phyloP scores from a whole-genome alignment of 2,797 vertebrate genomes.

The Pteropus rufus region DNA sequence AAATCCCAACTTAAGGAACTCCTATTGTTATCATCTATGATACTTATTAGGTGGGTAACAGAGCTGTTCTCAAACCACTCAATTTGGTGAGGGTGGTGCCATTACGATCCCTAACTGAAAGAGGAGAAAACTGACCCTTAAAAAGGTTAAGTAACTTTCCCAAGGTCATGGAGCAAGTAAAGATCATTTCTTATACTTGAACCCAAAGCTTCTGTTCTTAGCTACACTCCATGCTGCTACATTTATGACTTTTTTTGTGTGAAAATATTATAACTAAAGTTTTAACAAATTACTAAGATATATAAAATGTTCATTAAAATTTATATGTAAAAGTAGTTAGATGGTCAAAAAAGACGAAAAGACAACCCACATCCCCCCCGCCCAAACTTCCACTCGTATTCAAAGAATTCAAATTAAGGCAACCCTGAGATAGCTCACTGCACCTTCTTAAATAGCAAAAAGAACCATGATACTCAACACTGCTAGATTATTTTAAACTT shows the following conservation, averaged over 20 bases:
- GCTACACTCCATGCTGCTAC: neutral
- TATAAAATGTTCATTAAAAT: neutral
- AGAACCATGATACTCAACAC: neutral
- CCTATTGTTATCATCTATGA: neutral
- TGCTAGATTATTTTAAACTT: neutral
- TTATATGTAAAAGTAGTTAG: neutral
- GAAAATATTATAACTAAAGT: neutral
- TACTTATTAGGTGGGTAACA: neutral
- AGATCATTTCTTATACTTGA: neutral
- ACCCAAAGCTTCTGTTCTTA: neutral
- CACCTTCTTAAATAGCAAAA: neutral
- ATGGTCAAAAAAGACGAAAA: neutral
- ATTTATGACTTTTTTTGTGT: neutral
- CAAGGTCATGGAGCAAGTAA: neutral
- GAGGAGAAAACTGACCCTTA: neutral
- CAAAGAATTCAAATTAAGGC: neutral
- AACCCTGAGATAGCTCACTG: neutral
- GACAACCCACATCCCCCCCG: neutral
- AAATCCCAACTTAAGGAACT: neutral
- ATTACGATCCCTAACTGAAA: neutral
- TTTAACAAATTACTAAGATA: conserved; percentile 6
- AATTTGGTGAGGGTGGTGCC: neutral
- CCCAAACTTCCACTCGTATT: neutral
- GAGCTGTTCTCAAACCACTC: neutral
- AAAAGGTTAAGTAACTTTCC: neutral